Evolutionary conservation across 2,888 invertebrate genomes (phyloP), one percentile per base, ranked within the genome.

Genomic region (Callimorpha dominula): DNA sequence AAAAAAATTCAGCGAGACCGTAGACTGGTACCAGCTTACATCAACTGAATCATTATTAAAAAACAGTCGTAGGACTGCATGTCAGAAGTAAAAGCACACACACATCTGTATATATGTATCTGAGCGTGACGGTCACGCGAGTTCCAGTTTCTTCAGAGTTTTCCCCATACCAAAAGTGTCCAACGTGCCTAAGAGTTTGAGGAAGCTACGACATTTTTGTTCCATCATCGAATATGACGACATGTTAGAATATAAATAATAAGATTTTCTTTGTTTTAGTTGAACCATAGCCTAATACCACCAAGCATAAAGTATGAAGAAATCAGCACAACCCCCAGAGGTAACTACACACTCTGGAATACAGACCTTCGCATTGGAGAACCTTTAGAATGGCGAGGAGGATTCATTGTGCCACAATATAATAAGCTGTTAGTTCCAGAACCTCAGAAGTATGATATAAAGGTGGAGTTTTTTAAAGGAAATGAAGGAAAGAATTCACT

Each of bases 261-360:
- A 17, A 20, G 6, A 6, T 52, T 20, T 31, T 57, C 1, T 67
- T 17, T 65, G 43, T 86, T 84, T 63, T 77, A 86, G 86, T 77
- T 86, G 68, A 72, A 76, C 31, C 80, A 68, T 76, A 50, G 9
- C 3, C 15, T 84, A 43, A 17, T 86, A 49, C 8, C 71, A 42
- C 85, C 86, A 7, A 50, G 20, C 9, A 31, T 1, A 6, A 77
- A 76, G 43, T 75, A 72, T 31, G 76, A n/a, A 1, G 72, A 75
- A 14, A n/a, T 87, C 14, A 52, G 5, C 6, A 70, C 74, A 9
- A 50, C 62, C 0, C 65, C 76, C 7, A n/a, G 12, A 8, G 73
- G 49, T 4, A 82, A 79, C 63, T 87, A 86, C 74, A 77, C 78
- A 0, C 43, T 85, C 7, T 88, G 80, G 84, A 81, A 82, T 6